phyloP scores from a whole-genome alignment of 1,140 invertebrate genomes.

The Ceratitis capitata region DNA sequence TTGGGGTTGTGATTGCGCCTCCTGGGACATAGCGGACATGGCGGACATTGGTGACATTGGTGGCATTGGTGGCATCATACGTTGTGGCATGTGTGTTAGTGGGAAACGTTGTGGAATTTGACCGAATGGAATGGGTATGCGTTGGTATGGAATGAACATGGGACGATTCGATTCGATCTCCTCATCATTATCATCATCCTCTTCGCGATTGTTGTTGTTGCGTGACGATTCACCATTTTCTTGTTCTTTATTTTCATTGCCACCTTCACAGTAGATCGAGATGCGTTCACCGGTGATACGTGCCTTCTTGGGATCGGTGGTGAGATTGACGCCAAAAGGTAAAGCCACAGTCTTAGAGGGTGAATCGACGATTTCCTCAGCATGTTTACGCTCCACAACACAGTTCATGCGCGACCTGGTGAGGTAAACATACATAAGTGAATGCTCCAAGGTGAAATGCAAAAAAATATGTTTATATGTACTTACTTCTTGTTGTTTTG shows the following conservation, averaged over 20 bases:
- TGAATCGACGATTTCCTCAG: slow-evolving; percentile 82
- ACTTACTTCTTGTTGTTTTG: slow-evolving; percentile 77
- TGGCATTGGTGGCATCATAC: slow-evolving; percentile 60
- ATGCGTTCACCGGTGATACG: slow-evolving; percentile 84
- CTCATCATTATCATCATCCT: slow-evolving; percentile 54
- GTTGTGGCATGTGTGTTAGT: slow-evolving; percentile 63
- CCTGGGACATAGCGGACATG: slow-evolving; percentile 50
- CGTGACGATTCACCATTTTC: slow-evolving; percentile 45
- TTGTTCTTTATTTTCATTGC: slow-evolving; percentile 69
- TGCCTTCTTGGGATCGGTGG: slow-evolving; percentile 77
- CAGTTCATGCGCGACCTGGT: slow-evolving; percentile 82
- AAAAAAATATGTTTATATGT: background rate
- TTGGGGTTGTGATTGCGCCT: slow-evolving; percentile 46
- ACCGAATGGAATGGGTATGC: slow-evolving; percentile 62
- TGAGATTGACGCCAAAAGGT: slow-evolving; percentile 76
- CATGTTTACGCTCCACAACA: slow-evolving; percentile 83
- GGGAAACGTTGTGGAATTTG: slow-evolving; percentile 63
- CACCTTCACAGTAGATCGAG: slow-evolving; percentile 86
- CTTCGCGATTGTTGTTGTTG: slow-evolving; percentile 47
- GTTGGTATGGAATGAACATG: slow-evolving; percentile 64
- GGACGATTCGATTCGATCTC: slow-evolving; percentile 59
- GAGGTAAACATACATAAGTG: background rate
- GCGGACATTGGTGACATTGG: background rate
- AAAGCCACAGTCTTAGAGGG: slow-evolving; percentile 73
- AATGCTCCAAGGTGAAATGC: too few relatives aligned